Evolutionary conservation across 1,140 invertebrate species (phyloP).

Genomic region (Panagrolaimus sp.): DNA sequence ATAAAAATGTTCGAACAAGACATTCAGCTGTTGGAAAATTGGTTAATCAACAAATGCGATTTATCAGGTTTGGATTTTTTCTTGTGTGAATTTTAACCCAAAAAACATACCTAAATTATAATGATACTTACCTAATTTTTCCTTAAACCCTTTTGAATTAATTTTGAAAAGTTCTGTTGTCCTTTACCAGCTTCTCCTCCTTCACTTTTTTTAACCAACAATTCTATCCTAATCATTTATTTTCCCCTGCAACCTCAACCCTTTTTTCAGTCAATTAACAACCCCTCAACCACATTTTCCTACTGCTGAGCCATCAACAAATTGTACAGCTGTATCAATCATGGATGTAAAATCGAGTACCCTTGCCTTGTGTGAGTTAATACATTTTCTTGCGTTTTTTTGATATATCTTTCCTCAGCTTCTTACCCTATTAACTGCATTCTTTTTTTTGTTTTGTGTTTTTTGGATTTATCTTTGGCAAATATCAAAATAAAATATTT

Average conservation of each 20-base stretch:
- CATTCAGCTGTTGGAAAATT: conserved; percentile 58
- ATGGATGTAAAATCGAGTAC: conserved; percentile 23
- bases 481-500: not conserved
- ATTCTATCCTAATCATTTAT: not conserved
- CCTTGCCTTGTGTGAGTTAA: conserved; percentile 32
- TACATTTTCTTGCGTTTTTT: conserved; percentile 5
- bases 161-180: conserved; percentile 5
- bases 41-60: conserved; percentile 60
- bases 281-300: conserved; percentile 25
- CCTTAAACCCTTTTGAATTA: conserved; percentile 9
- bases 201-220: not conserved
- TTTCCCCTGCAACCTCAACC: not conserved
- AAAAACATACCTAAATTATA: conserved; percentile 7
- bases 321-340: conserved; percentile 22
- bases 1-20: conserved; percentile 66
- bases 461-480: conserved; percentile 9
- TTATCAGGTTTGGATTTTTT: conserved; percentile 51
- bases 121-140: conserved; percentile 1
- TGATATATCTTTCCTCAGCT: not conserved
- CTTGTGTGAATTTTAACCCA: conserved; percentile 1
- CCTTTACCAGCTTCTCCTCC: not conserved
- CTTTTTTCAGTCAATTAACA: conserved; percentile 31
- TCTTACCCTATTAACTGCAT: not conserved
- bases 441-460: not conserved
- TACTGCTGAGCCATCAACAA: conserved; percentile 25